Evolutionary conservation across 2,797 vertebrate species (phyloP), one percentile per base, ranked within the genome.

Genomic region (Diglossa cyanea): DNA sequence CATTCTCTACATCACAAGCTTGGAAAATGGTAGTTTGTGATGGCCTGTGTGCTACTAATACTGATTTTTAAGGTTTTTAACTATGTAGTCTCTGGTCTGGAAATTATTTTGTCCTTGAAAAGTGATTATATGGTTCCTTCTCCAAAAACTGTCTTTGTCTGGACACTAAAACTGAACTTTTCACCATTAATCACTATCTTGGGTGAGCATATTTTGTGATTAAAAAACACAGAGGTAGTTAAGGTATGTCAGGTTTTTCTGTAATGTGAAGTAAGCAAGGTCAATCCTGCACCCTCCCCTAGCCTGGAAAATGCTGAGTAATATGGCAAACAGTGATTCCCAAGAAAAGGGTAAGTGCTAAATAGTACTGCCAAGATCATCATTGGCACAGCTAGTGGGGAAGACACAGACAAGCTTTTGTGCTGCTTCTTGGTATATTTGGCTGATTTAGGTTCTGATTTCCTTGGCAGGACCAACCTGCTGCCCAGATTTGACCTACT

Each of bases 401-500:
- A 90, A 68, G 79, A 75, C 68, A 90, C 40, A 92, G 73, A 66
- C 62, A 48, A 84, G 55, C 70, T 90, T 91, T 86, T 92, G 85
- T 94, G 37, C 58, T 75, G 17, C 81, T 86, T 35, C 78, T 90
- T 2, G 2, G 68, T 87, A 9, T 89, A 40, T 77, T 80, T 77
- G 63, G 50, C 54, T 80, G 53, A 57, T 53, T 44, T n/a, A 48
- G 26, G 42, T 78, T 90, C 58, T 92, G 28, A 44, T 91, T 95
- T 91, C 44, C n/a, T 89, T 94, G 79, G 85, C 87, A 94, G 61
- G 66, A 70, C 79, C 30, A 70, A 57, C n/a, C 55, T 73, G 33
- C 66, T 92, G 61, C 67, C 28, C 51, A 78, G 76, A 81, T 30
- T 83, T 37, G 18, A 74, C 60, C 47, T 18, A 17, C 61, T 62